phyloP scores from a whole-genome alignment of 2,113 vertebrate genomes.

The Pogonocichla stellata region DNA sequence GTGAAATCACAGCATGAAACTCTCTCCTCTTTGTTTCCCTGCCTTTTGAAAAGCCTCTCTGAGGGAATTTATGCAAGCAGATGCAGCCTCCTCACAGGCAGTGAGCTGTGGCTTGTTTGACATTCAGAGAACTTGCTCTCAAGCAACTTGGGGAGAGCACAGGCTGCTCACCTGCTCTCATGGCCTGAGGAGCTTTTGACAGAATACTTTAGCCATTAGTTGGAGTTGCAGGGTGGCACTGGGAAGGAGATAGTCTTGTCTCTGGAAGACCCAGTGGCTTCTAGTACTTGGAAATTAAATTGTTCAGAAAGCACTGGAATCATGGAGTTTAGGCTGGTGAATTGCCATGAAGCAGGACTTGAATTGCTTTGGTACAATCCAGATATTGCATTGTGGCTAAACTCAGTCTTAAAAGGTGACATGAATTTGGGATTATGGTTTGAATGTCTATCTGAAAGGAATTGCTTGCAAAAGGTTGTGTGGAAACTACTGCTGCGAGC shows the following conservation, averaged over 20 bases:
- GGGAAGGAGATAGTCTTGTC: neutral
- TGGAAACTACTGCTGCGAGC: neutral
- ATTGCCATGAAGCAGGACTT: neutral
- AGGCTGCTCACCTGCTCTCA: neutral
- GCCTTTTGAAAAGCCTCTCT: neutral
- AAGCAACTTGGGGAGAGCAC: neutral
- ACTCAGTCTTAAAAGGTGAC: neutral
- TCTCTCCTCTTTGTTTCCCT: neutral
- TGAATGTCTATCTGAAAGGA: neutral
- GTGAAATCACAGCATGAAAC: neutral
- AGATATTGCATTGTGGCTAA: neutral
- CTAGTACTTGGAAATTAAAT: neutral
- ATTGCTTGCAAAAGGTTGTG: neutral
- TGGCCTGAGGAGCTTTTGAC: neutral
- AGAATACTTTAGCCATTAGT: neutral
- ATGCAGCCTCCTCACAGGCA: neutral
- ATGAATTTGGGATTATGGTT: neutral
- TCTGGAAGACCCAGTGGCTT: neutral
- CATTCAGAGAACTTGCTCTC: neutral
- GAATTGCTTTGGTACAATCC: fast-evolving
- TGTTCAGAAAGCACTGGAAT: neutral
- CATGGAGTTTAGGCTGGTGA: neutral
- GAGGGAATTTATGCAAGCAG: neutral
- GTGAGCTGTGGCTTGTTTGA: neutral
- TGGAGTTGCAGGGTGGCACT: neutral